Percentiles rank a stretch among this genome's conserved stretches.
Conservation (phyloP, 2,113 vertebrate genomes). For the Bubo scandiacus region DNA sequence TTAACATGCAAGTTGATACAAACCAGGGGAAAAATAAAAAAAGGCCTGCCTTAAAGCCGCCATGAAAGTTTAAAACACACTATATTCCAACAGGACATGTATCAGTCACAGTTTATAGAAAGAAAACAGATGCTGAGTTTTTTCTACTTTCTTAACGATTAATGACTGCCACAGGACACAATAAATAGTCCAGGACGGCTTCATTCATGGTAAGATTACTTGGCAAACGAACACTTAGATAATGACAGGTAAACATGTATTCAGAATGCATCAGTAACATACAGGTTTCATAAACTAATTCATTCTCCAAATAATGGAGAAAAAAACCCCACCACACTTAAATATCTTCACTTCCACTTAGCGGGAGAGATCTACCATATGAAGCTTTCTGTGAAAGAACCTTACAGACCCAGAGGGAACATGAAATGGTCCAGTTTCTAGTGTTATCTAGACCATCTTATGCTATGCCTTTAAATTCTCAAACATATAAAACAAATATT, state of each 20-base stretch:
- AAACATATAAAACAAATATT: not conserved
- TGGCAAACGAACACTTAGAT: not conserved
- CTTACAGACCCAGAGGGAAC: not conserved
- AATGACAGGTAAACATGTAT: not conserved
- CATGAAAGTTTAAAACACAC: not conserved
- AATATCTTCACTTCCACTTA: not conserved
- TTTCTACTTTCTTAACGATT: not conserved
- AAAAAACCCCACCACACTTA: not conserved
- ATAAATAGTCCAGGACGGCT: not conserved
- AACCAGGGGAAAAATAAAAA: not conserved
- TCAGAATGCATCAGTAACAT: not conserved
- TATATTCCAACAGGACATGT: not conserved
- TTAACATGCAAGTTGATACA: not conserved
- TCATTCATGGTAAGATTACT: not conserved
- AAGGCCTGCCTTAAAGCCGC: not conserved
- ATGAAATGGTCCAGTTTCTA: not conserved
- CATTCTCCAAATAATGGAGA: not conserved
- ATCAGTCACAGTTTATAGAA: not conserved
- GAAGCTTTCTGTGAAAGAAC: not conserved
- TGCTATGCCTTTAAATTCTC: not conserved
- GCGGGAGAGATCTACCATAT: rapidly evolving
- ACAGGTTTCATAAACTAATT: not conserved
- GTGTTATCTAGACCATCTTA: not conserved
- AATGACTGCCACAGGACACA: not conserved
- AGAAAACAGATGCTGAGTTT: not conserved